A percentile compares a stretch with the other conserved stretches of the same genome.
phyloP scores from a whole-genome alignment of 2,888 invertebrate genomes.

The Epinotia demarniana region DNA sequence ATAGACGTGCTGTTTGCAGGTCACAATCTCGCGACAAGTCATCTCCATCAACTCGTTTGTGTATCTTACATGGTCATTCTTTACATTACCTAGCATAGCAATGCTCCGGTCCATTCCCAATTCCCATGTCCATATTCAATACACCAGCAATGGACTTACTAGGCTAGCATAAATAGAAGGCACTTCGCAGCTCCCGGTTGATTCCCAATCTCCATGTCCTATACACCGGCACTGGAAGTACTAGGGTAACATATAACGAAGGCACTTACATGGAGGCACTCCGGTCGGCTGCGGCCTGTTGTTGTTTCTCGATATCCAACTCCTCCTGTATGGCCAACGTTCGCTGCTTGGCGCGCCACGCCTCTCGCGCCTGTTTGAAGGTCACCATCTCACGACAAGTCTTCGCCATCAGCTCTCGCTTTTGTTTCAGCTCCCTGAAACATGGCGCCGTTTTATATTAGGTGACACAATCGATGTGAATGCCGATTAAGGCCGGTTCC shows the following conservation, averaged over 20 bases:
- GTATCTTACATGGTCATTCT: too few species aligned
- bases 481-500: too few species aligned
- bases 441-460: background rate
- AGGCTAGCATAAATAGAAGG: background rate
- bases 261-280: conserved; percentile 61
- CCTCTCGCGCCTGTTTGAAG: conserved; percentile 78
- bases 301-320: conserved; percentile 60
- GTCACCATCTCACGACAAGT: conserved; percentile 82
- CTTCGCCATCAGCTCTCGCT: conserved; percentile 75
- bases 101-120: too few species aligned
- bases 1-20: conserved; percentile 61
- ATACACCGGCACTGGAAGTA: conserved; percentile 64
- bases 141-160: conserved; percentile 1
- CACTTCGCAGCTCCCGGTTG: conserved; percentile 64
- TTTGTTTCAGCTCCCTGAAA: conserved; percentile 79
- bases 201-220: conserved; percentile 68
- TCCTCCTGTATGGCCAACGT: conserved; percentile 75
- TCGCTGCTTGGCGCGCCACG: conserved; percentile 79
- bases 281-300: conserved; percentile 57
- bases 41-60: conserved; percentile 69
- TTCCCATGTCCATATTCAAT: background rate
- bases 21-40: conserved; percentile 81
- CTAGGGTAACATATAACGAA: background rate
- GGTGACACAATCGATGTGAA: too few species aligned
- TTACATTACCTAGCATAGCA: too few species aligned